Evolutionary conservation across 2,113 vertebrate species (phyloP).

Genomic region (Heliornis fulica): DNA sequence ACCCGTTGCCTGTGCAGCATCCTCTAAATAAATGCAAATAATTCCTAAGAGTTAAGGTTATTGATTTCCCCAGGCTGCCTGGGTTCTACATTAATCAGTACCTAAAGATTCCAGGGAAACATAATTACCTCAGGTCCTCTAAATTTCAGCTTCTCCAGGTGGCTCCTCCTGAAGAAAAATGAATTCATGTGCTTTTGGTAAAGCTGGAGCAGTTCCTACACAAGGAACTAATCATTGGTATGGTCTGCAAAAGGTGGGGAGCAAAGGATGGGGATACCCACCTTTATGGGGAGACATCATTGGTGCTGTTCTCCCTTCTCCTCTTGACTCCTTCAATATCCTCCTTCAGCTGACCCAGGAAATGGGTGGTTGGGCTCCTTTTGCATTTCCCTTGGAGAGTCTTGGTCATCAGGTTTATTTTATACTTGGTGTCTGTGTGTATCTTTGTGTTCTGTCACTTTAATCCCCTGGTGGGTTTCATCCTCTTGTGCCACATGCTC

Average conservation of each 20-base stretch:
- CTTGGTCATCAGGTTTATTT: not conserved
- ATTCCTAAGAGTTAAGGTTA: constrained; percentile 60
- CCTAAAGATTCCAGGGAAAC: constrained; percentile 58
- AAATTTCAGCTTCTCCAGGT: constrained; percentile 47
- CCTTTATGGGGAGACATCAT: not conserved
- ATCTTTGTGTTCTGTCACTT: not conserved
- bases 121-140: constrained; percentile 49
- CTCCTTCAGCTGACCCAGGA: not conserved
- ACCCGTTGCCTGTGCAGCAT: accelerated
- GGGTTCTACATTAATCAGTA: constrained; percentile 63
- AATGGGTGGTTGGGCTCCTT: not conserved
- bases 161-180: constrained; percentile 32
- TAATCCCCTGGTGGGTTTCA: too few relatives aligned
- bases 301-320: accelerated
- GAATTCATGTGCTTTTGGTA: not conserved
- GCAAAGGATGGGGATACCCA: not conserved
- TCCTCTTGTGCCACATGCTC: accelerated
- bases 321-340: accelerated
- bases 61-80: constrained; percentile 60
- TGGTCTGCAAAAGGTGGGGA: not conserved
- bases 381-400: accelerated
- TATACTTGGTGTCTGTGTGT: not conserved
- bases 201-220: constrained; percentile 41
- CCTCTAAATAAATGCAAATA: constrained; percentile 6
- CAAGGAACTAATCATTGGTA: constrained; percentile 50